Evolutionary conservation across 2,113 vertebrate genomes (phyloP).

Genomic region (Carollia perspicillata): DNA sequence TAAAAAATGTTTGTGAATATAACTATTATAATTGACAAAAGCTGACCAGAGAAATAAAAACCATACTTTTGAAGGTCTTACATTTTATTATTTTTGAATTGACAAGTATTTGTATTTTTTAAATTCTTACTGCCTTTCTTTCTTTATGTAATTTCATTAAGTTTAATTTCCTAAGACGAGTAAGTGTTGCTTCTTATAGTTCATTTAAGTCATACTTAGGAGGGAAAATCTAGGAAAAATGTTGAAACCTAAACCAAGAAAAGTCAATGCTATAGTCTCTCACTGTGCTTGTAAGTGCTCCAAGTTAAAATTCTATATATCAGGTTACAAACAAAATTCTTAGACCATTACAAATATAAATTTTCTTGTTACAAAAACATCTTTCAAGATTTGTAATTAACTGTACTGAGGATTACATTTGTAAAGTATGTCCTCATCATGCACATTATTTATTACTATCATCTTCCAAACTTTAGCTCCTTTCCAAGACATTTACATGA

Average conservation of each 20-base stretch:
- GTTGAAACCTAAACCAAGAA: slow-evolving; percentile 59
- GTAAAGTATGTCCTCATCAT: slow-evolving; percentile 73
- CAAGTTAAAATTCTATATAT: slow-evolving; percentile 66
- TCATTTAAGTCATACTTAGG: slow-evolving; percentile 53
- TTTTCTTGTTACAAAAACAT: slow-evolving; percentile 71
- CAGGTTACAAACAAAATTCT: slow-evolving; percentile 73
- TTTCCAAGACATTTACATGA: slow-evolving; percentile 51
- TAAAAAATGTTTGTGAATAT: slow-evolving; percentile 37
- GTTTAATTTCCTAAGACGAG: slow-evolving; percentile 47
- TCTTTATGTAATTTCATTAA: slow-evolving; percentile 19
- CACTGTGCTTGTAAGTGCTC: slow-evolving; percentile 77
- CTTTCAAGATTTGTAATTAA: slow-evolving; percentile 69
- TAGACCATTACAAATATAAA: slow-evolving; percentile 69
- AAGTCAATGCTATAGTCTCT: slow-evolving; percentile 47
- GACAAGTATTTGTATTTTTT: slow-evolving; percentile 23
- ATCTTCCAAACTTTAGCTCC: slow-evolving; percentile 45
- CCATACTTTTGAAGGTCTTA: slow-evolving; percentile 49
- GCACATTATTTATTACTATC: slow-evolving; percentile 65
- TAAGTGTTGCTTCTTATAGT: slow-evolving; percentile 39
- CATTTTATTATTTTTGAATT: not conserved
- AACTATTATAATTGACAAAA: slow-evolving; percentile 63
- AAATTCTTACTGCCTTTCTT: slow-evolving; percentile 16
- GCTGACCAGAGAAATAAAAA: slow-evolving; percentile 49
- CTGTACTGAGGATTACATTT: slow-evolving; percentile 67
- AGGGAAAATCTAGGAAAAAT: slow-evolving; percentile 60